Conservation (phyloP, 2,113 vertebrate genomes). For the Bubo bubo region DNA sequence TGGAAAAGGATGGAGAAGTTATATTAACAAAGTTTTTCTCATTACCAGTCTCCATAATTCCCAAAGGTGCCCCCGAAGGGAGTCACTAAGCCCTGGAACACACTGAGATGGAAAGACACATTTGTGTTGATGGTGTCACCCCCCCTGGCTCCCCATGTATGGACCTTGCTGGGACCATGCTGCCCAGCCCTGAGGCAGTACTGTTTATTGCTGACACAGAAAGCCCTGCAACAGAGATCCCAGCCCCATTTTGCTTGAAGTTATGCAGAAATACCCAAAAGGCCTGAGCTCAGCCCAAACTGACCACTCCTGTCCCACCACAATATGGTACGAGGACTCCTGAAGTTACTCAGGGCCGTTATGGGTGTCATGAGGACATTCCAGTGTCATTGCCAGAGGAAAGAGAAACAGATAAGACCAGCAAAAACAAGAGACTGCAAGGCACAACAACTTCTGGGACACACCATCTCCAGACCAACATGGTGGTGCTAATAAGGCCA, state of each 20-base stretch:
- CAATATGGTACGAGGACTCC: rapidly evolving
- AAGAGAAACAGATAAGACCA: background rate
- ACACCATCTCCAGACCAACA: background rate
- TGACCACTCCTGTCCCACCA: background rate
- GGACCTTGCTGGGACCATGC: background rate
- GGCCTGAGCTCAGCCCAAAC: background rate
- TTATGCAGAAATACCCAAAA: background rate
- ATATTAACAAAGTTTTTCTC: background rate
- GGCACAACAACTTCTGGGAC: background rate
- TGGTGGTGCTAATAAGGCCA: background rate
- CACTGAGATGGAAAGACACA: background rate
- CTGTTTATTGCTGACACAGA: background rate
- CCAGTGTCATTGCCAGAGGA: background rate
- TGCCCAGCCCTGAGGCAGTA: background rate
- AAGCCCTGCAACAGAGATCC: background rate
- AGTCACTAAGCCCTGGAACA: background rate
- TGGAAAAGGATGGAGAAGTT: background rate
- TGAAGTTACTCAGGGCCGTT: background rate
- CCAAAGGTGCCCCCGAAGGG: background rate
- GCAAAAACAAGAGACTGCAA: background rate
- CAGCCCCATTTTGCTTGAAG: background rate
- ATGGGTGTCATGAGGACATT: background rate
- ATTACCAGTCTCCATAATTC: background rate
- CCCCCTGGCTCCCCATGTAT: rapidly evolving
- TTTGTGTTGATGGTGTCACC: rapidly evolving